Evolutionary conservation across 2,113 vertebrate species (phyloP).

Genomic region (Python bivittatus): DNA sequence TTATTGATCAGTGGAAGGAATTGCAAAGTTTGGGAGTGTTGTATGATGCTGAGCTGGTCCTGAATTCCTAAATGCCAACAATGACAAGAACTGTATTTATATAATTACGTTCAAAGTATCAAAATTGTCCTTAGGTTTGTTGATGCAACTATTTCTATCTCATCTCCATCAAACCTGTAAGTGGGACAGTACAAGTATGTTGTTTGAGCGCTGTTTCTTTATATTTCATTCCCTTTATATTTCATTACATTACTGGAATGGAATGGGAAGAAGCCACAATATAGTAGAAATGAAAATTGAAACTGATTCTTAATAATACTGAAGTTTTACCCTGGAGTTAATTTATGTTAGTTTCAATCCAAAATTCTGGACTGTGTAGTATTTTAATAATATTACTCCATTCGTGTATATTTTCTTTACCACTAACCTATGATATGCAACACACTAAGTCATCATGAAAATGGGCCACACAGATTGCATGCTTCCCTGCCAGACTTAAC

Average conservation of each 20-base stretch:
- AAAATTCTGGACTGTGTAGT: neutral
- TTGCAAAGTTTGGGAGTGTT: no score
- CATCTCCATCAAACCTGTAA: neutral
- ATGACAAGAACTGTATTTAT: no score
- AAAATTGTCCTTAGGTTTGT: no score
- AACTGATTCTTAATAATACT: neutral
- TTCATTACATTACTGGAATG: neutral
- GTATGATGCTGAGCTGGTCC: no score
- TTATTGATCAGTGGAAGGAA: no score
- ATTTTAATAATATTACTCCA: neutral
- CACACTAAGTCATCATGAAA: neutral
- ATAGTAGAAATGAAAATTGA: neutral
- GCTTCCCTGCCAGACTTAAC: neutral
- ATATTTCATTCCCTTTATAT: neutral
- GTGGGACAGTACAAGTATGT: neutral
- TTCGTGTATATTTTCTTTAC: neutral
- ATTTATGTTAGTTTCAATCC: neutral
- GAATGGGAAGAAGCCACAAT: neutral
- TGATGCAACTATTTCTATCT: neutral
- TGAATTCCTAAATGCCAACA: no score
- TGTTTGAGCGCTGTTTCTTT: no score
- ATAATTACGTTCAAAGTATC: no score
- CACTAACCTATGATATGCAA: neutral
- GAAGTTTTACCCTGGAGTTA: neutral
- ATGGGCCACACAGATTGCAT: neutral